phyloP scores from a whole-genome alignment of 1,140 invertebrate genomes.

The Zaprionus camerounensis region DNA sequence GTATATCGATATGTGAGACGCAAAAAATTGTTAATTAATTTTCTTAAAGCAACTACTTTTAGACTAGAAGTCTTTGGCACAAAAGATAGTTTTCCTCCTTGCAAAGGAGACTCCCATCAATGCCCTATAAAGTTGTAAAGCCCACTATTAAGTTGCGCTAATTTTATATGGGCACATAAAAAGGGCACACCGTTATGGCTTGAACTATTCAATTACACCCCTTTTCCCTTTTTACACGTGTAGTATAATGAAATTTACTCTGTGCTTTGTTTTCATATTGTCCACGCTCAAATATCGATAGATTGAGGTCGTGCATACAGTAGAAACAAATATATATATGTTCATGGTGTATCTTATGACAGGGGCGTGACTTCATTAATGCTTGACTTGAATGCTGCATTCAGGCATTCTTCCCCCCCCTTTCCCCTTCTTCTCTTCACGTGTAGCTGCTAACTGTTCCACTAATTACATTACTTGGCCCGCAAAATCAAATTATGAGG shows the following conservation, averaged over 20 bases:
- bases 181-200: neutral
- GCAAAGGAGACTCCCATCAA: neutral
- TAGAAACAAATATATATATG: slow-evolving; percentile 20
- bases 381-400: slow-evolving; percentile 4
- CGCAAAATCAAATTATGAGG: slow-evolving; percentile 44
- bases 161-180: neutral
- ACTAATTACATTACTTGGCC: slow-evolving; percentile 52
- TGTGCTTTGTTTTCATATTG: slow-evolving; percentile 11
- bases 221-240: neutral
- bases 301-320: slow-evolving; percentile 1
- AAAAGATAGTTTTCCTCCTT: too few relatives aligned
- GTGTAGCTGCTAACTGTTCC: slow-evolving; percentile 40
- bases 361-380: slow-evolving; percentile 37
- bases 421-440: slow-evolving; percentile 4
- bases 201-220: neutral
- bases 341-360: slow-evolving; percentile 15
- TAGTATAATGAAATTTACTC: slow-evolving; percentile 19
- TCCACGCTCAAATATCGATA: slow-evolving; percentile 20
- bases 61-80: too few relatives aligned
- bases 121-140: neutral
- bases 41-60: too few relatives aligned
- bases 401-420: neutral
- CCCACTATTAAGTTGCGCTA: neutral
- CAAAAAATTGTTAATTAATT: too few relatives aligned
- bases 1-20: too few relatives aligned